Conservation (phyloP, 2,888 invertebrate species). For the Phrixothrix hirtus region DNA sequence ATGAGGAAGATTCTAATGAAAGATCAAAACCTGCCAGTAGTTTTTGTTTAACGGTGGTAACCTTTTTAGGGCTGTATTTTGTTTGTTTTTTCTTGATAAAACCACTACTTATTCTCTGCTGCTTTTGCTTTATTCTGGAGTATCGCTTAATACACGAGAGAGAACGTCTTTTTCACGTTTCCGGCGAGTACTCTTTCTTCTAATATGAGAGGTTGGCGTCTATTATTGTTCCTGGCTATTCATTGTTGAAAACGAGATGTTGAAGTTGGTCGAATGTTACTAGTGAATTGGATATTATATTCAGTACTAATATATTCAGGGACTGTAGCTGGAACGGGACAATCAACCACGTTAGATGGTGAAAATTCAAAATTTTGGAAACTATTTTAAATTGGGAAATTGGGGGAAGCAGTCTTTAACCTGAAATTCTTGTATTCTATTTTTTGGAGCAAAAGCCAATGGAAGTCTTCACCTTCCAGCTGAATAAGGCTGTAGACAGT, state of each 20-base stretch:
- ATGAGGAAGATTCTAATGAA: conserved; percentile 4
- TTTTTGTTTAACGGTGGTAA: not conserved
- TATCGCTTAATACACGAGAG: conserved; percentile 3
- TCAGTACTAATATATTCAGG: not conserved
- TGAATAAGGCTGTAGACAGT: too few relatives aligned
- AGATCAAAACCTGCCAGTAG: not conserved
- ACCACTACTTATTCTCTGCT: not conserved
- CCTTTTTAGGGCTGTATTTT: not conserved
- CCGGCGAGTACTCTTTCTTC: not conserved
- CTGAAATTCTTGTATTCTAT: too few relatives aligned
- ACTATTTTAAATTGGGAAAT: too few relatives aligned
- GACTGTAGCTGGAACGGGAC: conserved; percentile 1
- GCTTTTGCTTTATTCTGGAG: conserved; percentile 1
- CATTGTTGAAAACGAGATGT: not conserved
- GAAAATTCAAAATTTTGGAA: conserved; percentile 3
- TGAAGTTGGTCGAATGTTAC: not conserved
- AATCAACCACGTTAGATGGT: conserved; percentile 3
- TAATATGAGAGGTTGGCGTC: not conserved
- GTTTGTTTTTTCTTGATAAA: not conserved
- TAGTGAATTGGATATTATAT: not conserved
- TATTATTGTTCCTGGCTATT: not conserved
- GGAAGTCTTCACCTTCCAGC: too few relatives aligned
- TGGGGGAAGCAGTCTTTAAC: too few relatives aligned
- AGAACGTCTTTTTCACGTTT: conserved; percentile 1
- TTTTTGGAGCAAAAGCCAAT: too few relatives aligned